phyloP scores from a whole-genome alignment of 2,888 invertebrate genomes.

The Pheosia gnoma region DNA sequence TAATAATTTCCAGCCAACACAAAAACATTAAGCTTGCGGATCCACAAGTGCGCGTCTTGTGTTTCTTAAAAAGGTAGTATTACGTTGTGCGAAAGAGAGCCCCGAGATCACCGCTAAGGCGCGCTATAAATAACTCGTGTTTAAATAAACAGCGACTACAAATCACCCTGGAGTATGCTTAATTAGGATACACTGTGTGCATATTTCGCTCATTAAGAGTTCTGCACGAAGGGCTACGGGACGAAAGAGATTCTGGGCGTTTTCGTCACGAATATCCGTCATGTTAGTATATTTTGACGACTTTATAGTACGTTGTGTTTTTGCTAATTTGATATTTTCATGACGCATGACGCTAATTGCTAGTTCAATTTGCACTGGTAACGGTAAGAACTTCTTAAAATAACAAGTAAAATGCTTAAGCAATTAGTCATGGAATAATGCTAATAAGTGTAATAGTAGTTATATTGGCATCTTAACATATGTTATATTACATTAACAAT shows the following conservation, averaged over 20 bases:
- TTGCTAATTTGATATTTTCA: neutral
- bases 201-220: constrained; percentile 38
- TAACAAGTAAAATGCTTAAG: too few species aligned
- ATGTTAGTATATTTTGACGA: neutral
- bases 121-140: constrained; percentile 52
- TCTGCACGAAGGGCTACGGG: constrained; percentile 15
- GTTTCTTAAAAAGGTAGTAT: constrained; percentile 37
- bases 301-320: neutral
- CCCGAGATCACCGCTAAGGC: constrained; percentile 32
- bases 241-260: constrained; percentile 18
- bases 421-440: neutral
- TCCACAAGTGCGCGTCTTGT: constrained; percentile 23
- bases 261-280: neutral
- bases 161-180: constrained; percentile 48
- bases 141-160: constrained; percentile 47
- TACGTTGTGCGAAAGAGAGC: constrained; percentile 22
- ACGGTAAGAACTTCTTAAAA: neutral
- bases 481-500: neutral
- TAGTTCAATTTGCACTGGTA: neutral
- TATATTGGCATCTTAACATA: too few species aligned
- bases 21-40: neutral
- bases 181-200: constrained; percentile 47
- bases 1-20: too few species aligned
- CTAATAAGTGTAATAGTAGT: too few species aligned
- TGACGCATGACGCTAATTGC: neutral